Base-by-base conservation (phyloP, 2,888 invertebrate species). In the Parthenolecanium corni region DNA sequence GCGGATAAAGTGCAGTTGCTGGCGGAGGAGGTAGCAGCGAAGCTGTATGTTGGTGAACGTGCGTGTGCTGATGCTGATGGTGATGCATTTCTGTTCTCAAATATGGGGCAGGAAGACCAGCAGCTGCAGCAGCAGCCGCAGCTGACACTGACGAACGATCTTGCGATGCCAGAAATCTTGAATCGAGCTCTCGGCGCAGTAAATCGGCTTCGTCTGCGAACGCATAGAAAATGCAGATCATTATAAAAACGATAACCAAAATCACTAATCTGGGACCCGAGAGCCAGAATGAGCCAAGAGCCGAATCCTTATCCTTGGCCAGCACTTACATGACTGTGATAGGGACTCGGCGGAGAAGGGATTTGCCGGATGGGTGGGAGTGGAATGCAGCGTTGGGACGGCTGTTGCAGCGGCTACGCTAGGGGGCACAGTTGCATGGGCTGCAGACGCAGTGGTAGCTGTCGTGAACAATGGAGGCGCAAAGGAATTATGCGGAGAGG, bases 11-110 rank as follows among this genome's bases (percentile, higher is more conserved):
- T 9, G 78, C 74, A 67, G 79, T 73, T 53, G 78, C 75, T 21
- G 81, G 79, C 18, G 72, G 72, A 9, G 74, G 73, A 56, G 83
- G 79, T 65, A 82, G 72, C 64, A 84, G 76, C 64, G 83, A 80
- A 64, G 86, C 80, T 68, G 86, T 85, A 74, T 89, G 88, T 72
- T 89, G 89, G 77, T 90, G 91, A 71, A 91, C 85, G 75, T 70
- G 70, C 16, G 70, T 70, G 65, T 70, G 91, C 73, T 91, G 90
- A 76, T 91, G 91, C 75, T 89, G 90, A 78, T 91, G 91, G 77
- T 90, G 90, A 75, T 90, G 91, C 82, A 90, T 85, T 77, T 89
- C 91, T 56, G 89, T 89, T 71, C 88, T 81, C 71, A 85, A 78
- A 69, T 83, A 83, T 57, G 83, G 79, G 66, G 80, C 72, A 42